Percentiles rank a stretch among this genome's conserved stretches.
Evolutionary conservation across 2,888 invertebrate species (phyloP).

Genomic region (Ditula angustiorana): DNA sequence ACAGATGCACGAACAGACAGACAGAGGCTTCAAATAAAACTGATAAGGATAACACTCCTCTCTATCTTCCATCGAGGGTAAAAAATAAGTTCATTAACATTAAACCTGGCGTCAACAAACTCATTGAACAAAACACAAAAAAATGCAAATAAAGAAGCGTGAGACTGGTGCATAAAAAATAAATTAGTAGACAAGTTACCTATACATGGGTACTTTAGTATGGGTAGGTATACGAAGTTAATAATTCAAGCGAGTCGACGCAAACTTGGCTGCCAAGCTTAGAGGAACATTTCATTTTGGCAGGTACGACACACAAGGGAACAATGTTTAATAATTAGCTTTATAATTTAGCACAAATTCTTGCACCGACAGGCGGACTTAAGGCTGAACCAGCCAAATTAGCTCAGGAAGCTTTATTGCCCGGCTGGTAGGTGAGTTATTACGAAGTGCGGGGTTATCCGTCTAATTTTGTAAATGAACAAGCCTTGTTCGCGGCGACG

Average conservation of each 20-base stretch:
- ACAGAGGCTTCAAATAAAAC: no score
- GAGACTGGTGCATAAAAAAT: conserved; percentile 42
- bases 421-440: conserved; percentile 33
- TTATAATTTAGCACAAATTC: conserved; percentile 78
- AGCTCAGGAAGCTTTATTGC: conserved; percentile 48
- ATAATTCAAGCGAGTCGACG: conserved; percentile 56
- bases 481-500: conserved; percentile 30
- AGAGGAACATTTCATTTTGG: conserved; percentile 68
- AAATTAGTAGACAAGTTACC: conserved; percentile 54
- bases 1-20: no score
- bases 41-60: no score
- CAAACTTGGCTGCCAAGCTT: conserved; percentile 56
- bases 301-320: conserved; percentile 75
- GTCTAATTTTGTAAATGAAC: conserved; percentile 39
- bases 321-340: conserved; percentile 77
- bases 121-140: neutral
- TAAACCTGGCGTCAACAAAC: neutral
- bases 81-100: neutral
- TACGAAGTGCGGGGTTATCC: conserved; percentile 28
- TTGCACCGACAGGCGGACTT: conserved; percentile 63
- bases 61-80: no score
- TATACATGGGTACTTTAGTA: conserved; percentile 43
- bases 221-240: conserved; percentile 53
- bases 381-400: conserved; percentile 65
- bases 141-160: conserved; percentile 1